Percentiles rank a stretch among this genome's conserved stretches.
phyloP scores from a whole-genome alignment of 2,888 invertebrate species.

The Synergus laeviventris region DNA sequence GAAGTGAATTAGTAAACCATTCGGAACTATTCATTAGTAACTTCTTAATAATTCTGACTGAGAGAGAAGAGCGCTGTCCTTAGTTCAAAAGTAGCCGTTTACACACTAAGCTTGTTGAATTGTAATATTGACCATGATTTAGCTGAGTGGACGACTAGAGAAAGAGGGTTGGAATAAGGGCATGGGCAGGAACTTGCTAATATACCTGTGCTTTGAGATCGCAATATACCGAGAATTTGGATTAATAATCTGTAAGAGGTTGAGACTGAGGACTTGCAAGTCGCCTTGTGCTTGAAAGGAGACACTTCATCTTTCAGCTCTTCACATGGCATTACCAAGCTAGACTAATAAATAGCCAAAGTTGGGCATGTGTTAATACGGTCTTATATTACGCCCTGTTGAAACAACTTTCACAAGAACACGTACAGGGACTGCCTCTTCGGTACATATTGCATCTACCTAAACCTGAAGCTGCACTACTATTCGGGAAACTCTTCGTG shows the following conservation, averaged over 20 bases:
- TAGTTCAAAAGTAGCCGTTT: background rate
- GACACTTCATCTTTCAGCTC: constrained; percentile 60
- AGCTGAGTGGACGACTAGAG: background rate
- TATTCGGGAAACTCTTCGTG: constrained; percentile 45
- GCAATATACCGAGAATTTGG: constrained; percentile 42
- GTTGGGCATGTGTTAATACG: constrained; percentile 70
- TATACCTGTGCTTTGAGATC: background rate
- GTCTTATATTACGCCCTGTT: constrained; percentile 62
- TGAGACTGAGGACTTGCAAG: background rate
- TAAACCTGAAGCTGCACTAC: constrained; percentile 44
- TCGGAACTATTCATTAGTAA: no score
- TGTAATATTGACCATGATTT: background rate
- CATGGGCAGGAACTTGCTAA: background rate
- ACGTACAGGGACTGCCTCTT: constrained; percentile 34
- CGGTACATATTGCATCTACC: constrained; percentile 54
- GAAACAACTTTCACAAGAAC: constrained; percentile 50
- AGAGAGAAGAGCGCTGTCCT: background rate
- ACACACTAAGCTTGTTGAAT: background rate
- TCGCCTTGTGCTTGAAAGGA: constrained; percentile 40
- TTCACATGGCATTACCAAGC: constrained; percentile 68
- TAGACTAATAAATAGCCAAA: constrained; percentile 71
- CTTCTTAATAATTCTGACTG: no score
- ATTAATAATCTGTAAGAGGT: constrained; percentile 45
- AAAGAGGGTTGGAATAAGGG: background rate
- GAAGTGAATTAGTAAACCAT: no score